Evolutionary conservation across 2,113 vertebrate species (phyloP).

Genomic region (Micromys minutus): DNA sequence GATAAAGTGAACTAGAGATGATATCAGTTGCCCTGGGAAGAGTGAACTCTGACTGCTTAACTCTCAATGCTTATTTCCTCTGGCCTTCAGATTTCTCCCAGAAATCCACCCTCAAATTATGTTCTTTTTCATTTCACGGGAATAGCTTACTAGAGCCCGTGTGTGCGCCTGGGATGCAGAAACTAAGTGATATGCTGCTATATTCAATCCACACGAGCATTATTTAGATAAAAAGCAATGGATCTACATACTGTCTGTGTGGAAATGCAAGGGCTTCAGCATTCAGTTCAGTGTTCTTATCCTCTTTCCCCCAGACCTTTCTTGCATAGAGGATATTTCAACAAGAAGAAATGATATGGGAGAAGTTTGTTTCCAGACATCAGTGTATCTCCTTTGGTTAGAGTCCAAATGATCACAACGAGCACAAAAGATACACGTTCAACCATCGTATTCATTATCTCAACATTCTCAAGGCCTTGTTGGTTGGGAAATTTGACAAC

Average conservation of each 20-base stretch:
- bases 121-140: slow-evolving; percentile 21
- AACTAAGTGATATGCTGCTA: not conserved
- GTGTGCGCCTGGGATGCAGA: not conserved
- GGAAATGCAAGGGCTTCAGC: not conserved
- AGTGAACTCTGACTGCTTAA: not conserved
- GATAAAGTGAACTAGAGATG: not conserved
- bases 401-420: not conserved
- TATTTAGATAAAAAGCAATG: not conserved
- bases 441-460: not conserved
- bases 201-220: not conserved
- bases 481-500: not conserved
- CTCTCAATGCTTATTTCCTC: not conserved
- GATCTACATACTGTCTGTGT: too few species aligned
- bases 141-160: not conserved
- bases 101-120: not conserved
- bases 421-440: not conserved
- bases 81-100: not conserved
- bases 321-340: not conserved
- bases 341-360: not conserved
- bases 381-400: not conserved
- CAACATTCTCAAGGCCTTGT: not conserved
- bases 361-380: slow-evolving; percentile 1
- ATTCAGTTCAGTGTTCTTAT: not conserved
- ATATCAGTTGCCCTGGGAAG: not conserved
- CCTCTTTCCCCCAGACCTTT: not conserved